Evolutionary conservation across 1,140 invertebrate species (phyloP).

Genomic region (Cyrtorhinus lividipennis): DNA sequence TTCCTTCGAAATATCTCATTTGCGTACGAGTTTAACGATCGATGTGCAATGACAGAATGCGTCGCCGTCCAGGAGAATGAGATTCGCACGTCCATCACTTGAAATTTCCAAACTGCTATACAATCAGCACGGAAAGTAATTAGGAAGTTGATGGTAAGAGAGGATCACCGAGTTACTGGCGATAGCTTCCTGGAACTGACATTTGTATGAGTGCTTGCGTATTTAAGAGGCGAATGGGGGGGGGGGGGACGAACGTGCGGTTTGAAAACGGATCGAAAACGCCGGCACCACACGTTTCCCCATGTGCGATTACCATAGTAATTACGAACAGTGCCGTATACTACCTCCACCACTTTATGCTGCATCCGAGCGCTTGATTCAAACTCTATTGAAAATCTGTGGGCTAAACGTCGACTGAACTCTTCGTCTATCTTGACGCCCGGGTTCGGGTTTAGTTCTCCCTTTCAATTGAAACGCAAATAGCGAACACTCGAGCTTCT

Average conservation of each 20-base stretch:
- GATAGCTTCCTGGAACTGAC: background rate
- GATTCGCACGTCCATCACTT: too few species aligned
- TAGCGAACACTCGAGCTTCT: conserved; percentile 16
- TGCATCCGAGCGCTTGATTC: background rate
- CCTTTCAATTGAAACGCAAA: conserved; percentile 18
- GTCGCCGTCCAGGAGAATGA: too few species aligned
- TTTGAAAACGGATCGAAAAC: background rate
- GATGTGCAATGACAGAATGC: too few species aligned
- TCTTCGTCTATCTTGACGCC: background rate
- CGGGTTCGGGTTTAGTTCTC: background rate
- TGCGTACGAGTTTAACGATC: too few species aligned
- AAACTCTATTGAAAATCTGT: conserved; percentile 10
- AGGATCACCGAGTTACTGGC: too few species aligned
- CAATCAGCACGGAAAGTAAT: too few species aligned
- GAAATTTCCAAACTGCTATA: too few species aligned
- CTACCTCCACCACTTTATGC: background rate
- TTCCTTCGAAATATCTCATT: too few species aligned
- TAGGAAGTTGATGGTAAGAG: too few species aligned
- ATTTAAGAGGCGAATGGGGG: too few species aligned
- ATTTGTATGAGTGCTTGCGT: too few species aligned
- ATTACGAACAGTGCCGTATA: background rate
- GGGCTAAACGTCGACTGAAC: too few species aligned
- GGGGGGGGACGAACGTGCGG: background rate
- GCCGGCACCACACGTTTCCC: background rate
- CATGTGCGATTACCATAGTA: conserved; percentile 10